Evolutionary conservation across 2,888 invertebrate genomes (phyloP), one percentile per base, ranked within the genome.

Genomic region (Marronus borbonicus): DNA sequence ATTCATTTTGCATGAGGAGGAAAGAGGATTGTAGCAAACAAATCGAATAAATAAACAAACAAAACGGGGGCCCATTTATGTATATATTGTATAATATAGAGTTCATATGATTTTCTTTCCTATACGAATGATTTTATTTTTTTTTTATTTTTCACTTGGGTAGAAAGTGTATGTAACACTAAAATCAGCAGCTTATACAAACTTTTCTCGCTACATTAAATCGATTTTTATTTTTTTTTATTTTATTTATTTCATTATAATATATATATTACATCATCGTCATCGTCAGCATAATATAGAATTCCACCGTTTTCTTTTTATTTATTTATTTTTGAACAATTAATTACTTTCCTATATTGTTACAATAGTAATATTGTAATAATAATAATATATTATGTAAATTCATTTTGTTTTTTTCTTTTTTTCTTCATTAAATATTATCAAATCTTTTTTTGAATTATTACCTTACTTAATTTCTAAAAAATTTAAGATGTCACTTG

Each of bases 401-500:
- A 80, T 80, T 79, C 79, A 80, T 79, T 70, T 78, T 76, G 77
- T 77, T 76, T 76, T 24, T 76, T 52, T 76, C 68, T 55, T 44
- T 76, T 77, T 81, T 78, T 69, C 69, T 68, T 74, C 20, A 70
- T 88, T 88, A 88, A 88, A 88, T 88, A 89, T 88, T 89, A 89
- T 89, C 88, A 89, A 88, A 89, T 87, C 85, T 88, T 87, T 86
- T 84, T 85, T 87, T 84, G 82, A 80, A 82, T 85, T 82, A 87
- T 87, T 87, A 87, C 84, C 86, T 87, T 85, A 85, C 86, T 84
- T 87, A 88, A 87, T 88, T 87, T 85, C 87, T 88, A 89, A 88
- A 84, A 69, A 88, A 88, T 90, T 90, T 90, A 90, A 89, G 89
- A 89, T 89, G 89, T 89, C 89, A 89, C 89, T 90, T 90, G 92